Evolutionary conservation across 2,888 invertebrate genomes (phyloP).

Genomic region (Tillus elongatus): DNA sequence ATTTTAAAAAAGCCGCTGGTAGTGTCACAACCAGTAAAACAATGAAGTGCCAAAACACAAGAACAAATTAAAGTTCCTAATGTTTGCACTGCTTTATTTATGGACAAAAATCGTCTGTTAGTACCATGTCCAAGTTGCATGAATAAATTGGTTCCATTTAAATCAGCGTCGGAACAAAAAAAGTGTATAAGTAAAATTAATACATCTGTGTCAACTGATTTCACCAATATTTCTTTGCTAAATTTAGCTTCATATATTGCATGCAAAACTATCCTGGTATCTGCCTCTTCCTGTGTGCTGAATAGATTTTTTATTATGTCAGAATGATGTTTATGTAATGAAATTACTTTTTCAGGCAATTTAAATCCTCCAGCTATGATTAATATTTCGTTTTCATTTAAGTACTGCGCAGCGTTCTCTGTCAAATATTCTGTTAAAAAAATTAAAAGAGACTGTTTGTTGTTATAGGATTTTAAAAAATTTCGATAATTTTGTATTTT

Average conservation of each 20-base stretch:
- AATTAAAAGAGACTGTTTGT: conserved; percentile 15
- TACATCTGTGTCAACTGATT: conserved; percentile 10
- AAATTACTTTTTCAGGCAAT: conserved; percentile 7
- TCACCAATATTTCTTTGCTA: conserved; percentile 13
- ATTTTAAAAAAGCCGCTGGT: conserved; percentile 1
- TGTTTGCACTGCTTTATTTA: background rate
- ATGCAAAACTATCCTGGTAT: conserved; percentile 9
- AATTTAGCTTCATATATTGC: conserved; percentile 10
- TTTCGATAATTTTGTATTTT: conserved; percentile 12
- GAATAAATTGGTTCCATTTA: background rate
- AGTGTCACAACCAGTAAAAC: conserved; percentile 2
- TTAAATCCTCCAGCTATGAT: conserved; percentile 7
- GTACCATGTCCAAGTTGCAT: conserved; percentile 6
- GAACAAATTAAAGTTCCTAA: background rate
- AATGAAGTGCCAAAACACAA: conserved; percentile 1
- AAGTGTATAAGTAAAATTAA: conserved; percentile 14
- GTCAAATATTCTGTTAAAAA: conserved; percentile 15
- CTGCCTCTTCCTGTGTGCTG: conserved; percentile 9
- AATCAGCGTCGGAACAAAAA: conserved; percentile 6
- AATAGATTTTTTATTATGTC: conserved; percentile 8
- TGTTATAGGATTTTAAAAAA: conserved; percentile 15
- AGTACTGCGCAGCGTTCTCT: too few relatives aligned
- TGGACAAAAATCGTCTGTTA: conserved; percentile 5
- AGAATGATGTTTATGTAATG: conserved; percentile 5
- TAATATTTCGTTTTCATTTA: conserved; percentile 10